Percentiles rank a stretch among this genome's conserved stretches.
Conservation (phyloP, 2,888 invertebrate species). For the Rhagonycha fulva region DNA sequence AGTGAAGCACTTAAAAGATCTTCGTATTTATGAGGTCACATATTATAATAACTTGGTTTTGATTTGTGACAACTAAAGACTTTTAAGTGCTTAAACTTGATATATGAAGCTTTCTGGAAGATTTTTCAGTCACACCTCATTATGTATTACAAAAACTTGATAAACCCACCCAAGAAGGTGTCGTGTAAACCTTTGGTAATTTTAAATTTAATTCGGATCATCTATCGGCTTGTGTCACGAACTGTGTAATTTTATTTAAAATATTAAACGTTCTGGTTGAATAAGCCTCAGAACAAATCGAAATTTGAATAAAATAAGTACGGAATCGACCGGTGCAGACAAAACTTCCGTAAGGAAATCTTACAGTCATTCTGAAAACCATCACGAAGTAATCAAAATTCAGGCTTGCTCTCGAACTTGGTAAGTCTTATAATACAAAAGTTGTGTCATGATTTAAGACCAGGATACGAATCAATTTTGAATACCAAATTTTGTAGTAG, state of each 20-base stretch:
- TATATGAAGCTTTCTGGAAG: slow-evolving; percentile 28
- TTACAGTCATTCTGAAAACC: neutral
- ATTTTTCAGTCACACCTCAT: slow-evolving; percentile 37
- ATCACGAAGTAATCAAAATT: neutral
- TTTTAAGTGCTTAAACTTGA: slow-evolving; percentile 36
- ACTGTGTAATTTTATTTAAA: neutral
- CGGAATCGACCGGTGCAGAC: neutral
- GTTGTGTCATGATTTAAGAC: neutral
- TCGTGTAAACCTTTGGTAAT: neutral
- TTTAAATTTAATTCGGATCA: neutral
- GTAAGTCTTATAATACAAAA: neutral
- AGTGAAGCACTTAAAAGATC: slow-evolving; percentile 11
- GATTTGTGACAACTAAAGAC: slow-evolving; percentile 31
- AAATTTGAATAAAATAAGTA: neutral
- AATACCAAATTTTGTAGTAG: neutral
- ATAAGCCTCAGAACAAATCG: neutral
- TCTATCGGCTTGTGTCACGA: neutral
- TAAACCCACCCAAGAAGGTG: slow-evolving; percentile 12
- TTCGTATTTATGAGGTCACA: slow-evolving; percentile 14
- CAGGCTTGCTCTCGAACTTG: neutral
- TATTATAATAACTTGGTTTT: slow-evolving; percentile 32
- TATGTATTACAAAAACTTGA: slow-evolving; percentile 16
- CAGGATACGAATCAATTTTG: neutral
- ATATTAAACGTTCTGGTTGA: neutral
- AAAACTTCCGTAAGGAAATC: neutral